Base-by-base conservation (phyloP, 1,140 invertebrate species). In the Habropoda laboriosa region DNA sequence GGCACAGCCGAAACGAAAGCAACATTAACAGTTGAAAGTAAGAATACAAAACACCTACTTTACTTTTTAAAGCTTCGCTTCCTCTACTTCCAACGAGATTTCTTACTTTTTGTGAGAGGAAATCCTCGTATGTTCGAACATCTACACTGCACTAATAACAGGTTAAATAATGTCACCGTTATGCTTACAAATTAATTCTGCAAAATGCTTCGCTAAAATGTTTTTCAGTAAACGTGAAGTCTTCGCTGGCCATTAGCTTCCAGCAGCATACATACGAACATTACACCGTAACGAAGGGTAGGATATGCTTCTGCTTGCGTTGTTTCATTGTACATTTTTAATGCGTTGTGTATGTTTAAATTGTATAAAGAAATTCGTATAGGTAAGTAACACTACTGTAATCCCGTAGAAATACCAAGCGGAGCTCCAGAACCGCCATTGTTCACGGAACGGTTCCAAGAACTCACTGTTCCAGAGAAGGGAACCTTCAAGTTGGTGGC, bases 391-490 rank as follows among this genome's bases (percentile, higher is more conserved):
- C n/a, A n/a, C n/a, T n/a, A n/a, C 24, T 42, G 16, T 38, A 27
- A 70, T 74, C 8, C 93, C 94, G 71, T 89, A 96, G 95, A 96
- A 93, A 93, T 94, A 30, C 94, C 94, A 16, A 94, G 94, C 87
- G 94, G 95, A 71, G 95, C 96, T 88, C 95, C 95, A 16, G 96
- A 97, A 92, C 96, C 97, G 75, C 98, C 98, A 71, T 90, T 97
- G 18, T 99, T 98, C 87, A 95, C 96, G 21, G 96, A 98, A 92
- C 94, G 96, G 81, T 98, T 98, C 94, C 96, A 97, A 93, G 97
- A 98, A 91, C 92, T 96, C 76, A 96, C 94, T 30, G 96, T 97
- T 5, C 96, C 96, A 58, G 97, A 97, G 90, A 97, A 97, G 83
- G 95, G 95, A 30, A 96, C 95, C 30, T 95, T 98, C 68, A 95